Evolutionary conservation across 1,140 invertebrate species (phyloP).

Genomic region (Grapholita molesta): DNA sequence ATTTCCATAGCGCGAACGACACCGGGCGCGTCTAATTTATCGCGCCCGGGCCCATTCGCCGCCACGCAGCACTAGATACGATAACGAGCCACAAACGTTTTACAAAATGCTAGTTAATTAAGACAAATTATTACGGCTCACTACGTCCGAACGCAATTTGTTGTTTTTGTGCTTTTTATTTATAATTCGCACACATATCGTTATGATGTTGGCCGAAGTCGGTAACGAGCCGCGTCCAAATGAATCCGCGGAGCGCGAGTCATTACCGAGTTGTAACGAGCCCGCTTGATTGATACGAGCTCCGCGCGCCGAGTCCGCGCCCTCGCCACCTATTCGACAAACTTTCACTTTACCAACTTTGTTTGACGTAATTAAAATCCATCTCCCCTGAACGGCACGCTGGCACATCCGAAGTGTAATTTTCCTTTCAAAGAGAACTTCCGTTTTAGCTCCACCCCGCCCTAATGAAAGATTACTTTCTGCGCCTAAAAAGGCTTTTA

Average conservation of each 20-base stretch:
- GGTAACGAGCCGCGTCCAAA: constrained; percentile 26
- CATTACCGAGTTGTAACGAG: constrained; percentile 48
- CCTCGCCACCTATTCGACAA: constrained; percentile 25
- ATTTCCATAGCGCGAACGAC: constrained; percentile 54
- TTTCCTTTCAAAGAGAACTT: constrained; percentile 77
- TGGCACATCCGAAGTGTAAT: constrained; percentile 71
- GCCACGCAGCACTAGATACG: constrained; percentile 13
- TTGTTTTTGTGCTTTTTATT: background rate
- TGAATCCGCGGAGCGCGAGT: constrained; percentile 23
- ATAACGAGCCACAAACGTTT: constrained; percentile 5
- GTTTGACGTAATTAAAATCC: constrained; percentile 77
- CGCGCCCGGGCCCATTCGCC: constrained; percentile 40
- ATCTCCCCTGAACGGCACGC: constrained; percentile 59
- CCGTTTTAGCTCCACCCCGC: constrained; percentile 72
- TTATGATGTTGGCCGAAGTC: constrained; percentile 18
- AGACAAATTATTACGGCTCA: background rate
- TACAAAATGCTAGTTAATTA: constrained; percentile 11
- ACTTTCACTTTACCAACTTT: constrained; percentile 61
- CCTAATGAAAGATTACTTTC: constrained; percentile 77
- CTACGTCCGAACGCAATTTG: background rate
- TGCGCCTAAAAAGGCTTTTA: constrained; percentile 77
- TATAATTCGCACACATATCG: background rate
- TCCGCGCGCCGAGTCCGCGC: constrained; percentile 26
- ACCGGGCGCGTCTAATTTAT: constrained; percentile 66
- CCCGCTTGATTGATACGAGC: constrained; percentile 30